Evolutionary conservation across 2,888 invertebrate species (phyloP).

Genomic region (Hyposoter dolosus): DNA sequence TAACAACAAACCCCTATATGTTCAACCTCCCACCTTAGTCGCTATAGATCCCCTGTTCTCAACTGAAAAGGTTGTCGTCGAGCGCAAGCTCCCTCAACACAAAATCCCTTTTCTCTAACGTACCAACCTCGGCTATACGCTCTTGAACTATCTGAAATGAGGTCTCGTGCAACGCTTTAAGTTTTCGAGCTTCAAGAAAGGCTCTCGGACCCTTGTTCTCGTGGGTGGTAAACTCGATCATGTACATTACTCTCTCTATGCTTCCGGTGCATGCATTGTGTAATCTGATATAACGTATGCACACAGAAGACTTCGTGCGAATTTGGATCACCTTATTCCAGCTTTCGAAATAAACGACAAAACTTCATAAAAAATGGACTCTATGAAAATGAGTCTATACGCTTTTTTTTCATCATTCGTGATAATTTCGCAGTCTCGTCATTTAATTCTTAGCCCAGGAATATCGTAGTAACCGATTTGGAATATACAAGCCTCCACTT

Average conservation of each 20-base stretch:
- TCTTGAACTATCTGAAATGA: conserved; percentile 29
- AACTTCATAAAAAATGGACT: not conserved
- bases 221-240: conserved; percentile 43
- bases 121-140: conserved; percentile 54
- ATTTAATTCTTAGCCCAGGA: not conserved
- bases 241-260: conserved; percentile 3
- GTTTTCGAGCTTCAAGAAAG: conserved; percentile 31
- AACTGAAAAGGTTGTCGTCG: conserved; percentile 51
- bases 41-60: conserved; percentile 53
- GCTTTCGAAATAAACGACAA: not conserved
- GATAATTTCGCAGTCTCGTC: not conserved
- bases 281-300: conserved; percentile 19
- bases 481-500: not conserved
- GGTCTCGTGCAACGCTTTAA: conserved; percentile 40
- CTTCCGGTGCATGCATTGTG: not conserved
- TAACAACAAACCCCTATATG: conserved; percentile 73
- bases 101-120: conserved; percentile 48
- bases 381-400: not conserved
- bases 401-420: not conserved
- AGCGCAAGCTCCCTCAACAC: conserved; percentile 28
- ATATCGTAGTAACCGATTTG: not conserved
- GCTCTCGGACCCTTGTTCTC: conserved; percentile 46
- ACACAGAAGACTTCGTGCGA: not conserved
- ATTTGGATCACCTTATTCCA: not conserved
- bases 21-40: conserved; percentile 48